Evolutionary conservation across 2,888 invertebrate species (phyloP).

Genomic region (Megamerina dolium): DNA sequence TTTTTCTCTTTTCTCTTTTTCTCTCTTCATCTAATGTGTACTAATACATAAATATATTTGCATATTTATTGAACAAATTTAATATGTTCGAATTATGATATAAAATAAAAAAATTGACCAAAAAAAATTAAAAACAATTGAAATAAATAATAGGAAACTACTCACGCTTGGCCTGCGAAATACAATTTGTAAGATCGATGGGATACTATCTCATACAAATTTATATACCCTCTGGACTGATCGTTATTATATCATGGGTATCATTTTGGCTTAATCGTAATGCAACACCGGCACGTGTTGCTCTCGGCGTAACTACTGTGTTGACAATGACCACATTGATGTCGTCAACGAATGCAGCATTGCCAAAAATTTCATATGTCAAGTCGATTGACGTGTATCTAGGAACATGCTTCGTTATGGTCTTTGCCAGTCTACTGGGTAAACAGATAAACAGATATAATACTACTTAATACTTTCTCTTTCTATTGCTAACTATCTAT

Average conservation of each 20-base stretch:
- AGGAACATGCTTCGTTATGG: conserved; percentile 98
- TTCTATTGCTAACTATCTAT: conserved; percentile 5
- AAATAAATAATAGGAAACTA: conserved; percentile 71
- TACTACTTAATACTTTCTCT: background rate
- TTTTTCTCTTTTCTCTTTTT: too few relatives aligned
- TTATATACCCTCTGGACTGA: conserved; percentile 94
- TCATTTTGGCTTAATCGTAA: conserved; percentile 95
- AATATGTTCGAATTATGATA: too few relatives aligned
- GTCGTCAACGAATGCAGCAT: conserved; percentile 92
- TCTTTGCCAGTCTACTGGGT: conserved; percentile 95
- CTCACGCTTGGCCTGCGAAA: conserved; percentile 91
- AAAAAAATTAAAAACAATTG: background rate
- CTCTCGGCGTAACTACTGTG: conserved; percentile 91
- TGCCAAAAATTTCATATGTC: conserved; percentile 97
- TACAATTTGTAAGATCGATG: conserved; percentile 95
- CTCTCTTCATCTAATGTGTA: too few relatives aligned
- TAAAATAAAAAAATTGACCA: too few relatives aligned
- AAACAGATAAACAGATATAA: conserved; percentile 47
- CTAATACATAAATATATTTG: too few relatives aligned
- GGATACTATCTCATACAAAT: conserved; percentile 98
- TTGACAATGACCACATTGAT: conserved; percentile 97
- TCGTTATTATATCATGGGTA: conserved; percentile 96
- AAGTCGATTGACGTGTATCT: conserved; percentile 96
- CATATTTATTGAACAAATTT: too few relatives aligned
- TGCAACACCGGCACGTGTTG: conserved; percentile 89